Evolutionary conservation across 2,888 invertebrate genomes (phyloP), one percentile per base, ranked within the genome.

Genomic region (Athalia rosae): DNA sequence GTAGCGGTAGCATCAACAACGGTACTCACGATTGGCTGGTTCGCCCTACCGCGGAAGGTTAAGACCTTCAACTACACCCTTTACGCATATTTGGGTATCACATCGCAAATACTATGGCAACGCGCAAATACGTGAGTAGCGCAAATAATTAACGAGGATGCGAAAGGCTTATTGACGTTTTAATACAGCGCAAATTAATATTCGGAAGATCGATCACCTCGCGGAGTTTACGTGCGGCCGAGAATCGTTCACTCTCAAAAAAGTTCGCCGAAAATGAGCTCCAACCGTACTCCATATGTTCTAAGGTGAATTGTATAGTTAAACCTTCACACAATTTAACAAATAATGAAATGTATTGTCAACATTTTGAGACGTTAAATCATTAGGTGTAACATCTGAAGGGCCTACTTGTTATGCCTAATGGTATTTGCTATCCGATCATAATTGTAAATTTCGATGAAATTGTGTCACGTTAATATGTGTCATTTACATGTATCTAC

Each of bases 101-200:
- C 28, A 58, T 43, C 50, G 67, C 67, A 41, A 67, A 53, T 67
- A 67, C n/a, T 67, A 28, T 28, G 28, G 28, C 67, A 53, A 50
- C 56, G 71, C 58, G 71, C 71, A n/a, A n/a, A n/a, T n/a, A n/a
- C n/a, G n/a, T n/a, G n/a, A 13, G 58, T 71, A 43, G 71, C 13
- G 56, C 58, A 58, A 71, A 71, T 71, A 13, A 71, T 71, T 71
- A 71, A 71, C 58, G 56, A 71, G 15, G 58, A 58, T 71, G 43
- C 13, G 71, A 58, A 58, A 13, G 56, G 45, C 71, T 71, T 13
- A 58, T 58, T 71, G 43, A 45, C 56, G 58, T 41, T 28, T 28
- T 71, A 56, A 58, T 71, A 45, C 71, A 13, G 11, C 41, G 71
- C 58, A 58, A 71, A 58, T 58, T 50, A 58, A 71, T 71, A 58